A percentile compares a stretch with the other conserved stretches of the same genome.
phyloP scores from a whole-genome alignment of 2,888 invertebrate genomes.

The Cryptosula pallasiana region DNA sequence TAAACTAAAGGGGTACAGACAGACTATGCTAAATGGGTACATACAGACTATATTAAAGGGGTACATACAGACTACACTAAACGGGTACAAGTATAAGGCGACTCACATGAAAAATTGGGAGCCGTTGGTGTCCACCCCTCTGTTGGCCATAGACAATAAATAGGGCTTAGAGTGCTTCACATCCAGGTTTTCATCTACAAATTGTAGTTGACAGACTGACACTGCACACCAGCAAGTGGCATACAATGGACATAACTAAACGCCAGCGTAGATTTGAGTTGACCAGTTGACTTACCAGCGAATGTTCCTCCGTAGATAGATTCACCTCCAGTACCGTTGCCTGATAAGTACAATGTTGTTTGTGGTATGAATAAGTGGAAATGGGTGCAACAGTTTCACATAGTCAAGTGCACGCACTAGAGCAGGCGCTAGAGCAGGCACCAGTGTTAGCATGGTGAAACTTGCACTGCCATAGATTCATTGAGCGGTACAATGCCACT shows the following conservation, averaged over 20 bases:
- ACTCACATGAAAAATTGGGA: constrained; percentile 93
- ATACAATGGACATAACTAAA: neutral
- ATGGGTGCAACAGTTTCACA: neutral
- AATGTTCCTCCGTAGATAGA: constrained; percentile 96
- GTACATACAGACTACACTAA: too few relatives aligned
- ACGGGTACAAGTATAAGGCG: neutral
- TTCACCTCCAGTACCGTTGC: constrained; percentile 96
- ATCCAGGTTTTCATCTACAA: constrained; percentile 85
- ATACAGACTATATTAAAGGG: too few relatives aligned
- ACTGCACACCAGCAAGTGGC: neutral
- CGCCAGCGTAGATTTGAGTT: too few relatives aligned
- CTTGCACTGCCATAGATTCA: neutral
- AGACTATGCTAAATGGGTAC: too few relatives aligned
- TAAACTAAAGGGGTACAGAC: too few relatives aligned
- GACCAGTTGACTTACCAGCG: constrained; percentile 71
- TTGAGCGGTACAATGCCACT: too few relatives aligned
- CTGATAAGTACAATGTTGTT: constrained; percentile 56
- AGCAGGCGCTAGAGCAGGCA: neutral
- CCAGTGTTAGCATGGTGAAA: neutral
- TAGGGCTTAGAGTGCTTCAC: constrained; percentile 82
- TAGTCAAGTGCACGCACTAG: too few relatives aligned
- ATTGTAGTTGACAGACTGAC: constrained; percentile 31
- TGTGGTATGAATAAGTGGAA: constrained; percentile 4
- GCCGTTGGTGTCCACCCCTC: constrained; percentile 94
- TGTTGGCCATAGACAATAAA: constrained; percentile 95